A percentile compares a stretch with the other conserved stretches of the same genome.
Evolutionary conservation across 2,888 invertebrate species (phyloP).

Genomic region (Athrips mouffetella): DNA sequence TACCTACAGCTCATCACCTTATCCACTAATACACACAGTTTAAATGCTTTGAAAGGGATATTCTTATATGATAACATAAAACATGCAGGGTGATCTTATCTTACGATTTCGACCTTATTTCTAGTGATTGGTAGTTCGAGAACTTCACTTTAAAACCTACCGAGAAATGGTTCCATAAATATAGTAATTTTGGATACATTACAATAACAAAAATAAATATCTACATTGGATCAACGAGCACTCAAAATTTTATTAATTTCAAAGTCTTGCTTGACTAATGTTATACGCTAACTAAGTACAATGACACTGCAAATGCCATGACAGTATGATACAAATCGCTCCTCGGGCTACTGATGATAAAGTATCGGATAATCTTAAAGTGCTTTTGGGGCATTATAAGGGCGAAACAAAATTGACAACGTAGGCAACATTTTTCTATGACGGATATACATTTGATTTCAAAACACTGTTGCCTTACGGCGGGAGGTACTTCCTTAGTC

Average conservation of each 20-base stretch:
- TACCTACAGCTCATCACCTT: conserved; percentile 39
- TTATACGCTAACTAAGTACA: conserved; percentile 74
- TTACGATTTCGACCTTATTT: conserved; percentile 29
- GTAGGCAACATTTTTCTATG: too few relatives aligned
- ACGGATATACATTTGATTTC: too few relatives aligned
- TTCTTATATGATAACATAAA: conserved; percentile 36
- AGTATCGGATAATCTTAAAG: too few relatives aligned
- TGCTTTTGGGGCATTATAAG: too few relatives aligned
- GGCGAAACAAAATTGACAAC: too few relatives aligned
- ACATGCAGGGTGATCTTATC: conserved; percentile 32
- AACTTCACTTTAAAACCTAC: conserved; percentile 49
- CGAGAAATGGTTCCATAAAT: conserved; percentile 55
- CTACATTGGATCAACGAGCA: conserved; percentile 75
- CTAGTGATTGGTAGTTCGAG: conserved; percentile 28
- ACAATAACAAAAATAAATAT: conserved; percentile 78
- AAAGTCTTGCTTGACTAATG: conserved; percentile 67
- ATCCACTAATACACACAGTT: conserved; percentile 57
- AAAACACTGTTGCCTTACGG: too few relatives aligned
- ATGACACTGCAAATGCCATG: conserved; percentile 49
- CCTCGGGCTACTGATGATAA: background rate
- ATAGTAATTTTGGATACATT: conserved; percentile 71
- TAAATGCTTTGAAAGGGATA: conserved; percentile 61
- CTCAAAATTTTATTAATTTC: conserved; percentile 63
- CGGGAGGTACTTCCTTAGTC: too few relatives aligned
- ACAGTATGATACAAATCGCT: conserved; percentile 14